These are phyloP conservation scores for Pteronura brasiliensis DNA, from an alignment of 2,113 vertebrate genomes.

Conservation along the genomic window DNA sequence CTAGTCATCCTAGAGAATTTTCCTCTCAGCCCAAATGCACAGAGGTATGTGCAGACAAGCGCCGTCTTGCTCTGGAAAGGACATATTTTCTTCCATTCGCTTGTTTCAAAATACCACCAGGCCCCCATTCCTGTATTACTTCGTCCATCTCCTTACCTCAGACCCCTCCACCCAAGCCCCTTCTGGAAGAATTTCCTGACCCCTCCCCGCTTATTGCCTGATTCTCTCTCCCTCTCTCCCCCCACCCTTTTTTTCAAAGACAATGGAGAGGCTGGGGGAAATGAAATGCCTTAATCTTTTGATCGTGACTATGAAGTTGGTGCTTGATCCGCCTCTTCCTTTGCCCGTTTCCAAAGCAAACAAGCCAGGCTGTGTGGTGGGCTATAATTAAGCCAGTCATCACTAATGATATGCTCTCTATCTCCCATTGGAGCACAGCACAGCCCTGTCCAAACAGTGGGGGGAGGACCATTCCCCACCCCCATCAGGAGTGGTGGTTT, in stretches of 20 bases:
- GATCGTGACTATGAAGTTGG: constrained; percentile 5
- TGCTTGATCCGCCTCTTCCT: constrained; percentile 57
- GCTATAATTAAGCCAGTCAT: constrained; percentile 63
- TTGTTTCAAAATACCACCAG: constrained; percentile 2
- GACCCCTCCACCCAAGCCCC: background rate
- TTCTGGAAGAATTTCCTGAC: background rate
- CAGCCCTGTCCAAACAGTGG: constrained; percentile 31
- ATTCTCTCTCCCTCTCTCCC: background rate
- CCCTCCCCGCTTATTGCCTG: background rate
- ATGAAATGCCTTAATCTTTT: constrained; percentile 48
- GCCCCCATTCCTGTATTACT: background rate
- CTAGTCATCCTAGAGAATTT: background rate
- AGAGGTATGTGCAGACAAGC: constrained; percentile 35
- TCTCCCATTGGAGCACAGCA: background rate
- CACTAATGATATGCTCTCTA: constrained; percentile 44
- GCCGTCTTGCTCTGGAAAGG: constrained; percentile 28
- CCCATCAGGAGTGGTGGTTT: background rate
- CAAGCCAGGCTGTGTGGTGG: background rate
- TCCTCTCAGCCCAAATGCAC: background rate
- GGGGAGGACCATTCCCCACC: background rate
- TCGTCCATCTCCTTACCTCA: background rate
- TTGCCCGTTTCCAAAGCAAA: constrained; percentile 57
- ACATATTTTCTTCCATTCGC: background rate
- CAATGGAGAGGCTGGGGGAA: background rate
- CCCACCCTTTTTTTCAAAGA: background rate